Evolutionary conservation across 2,888 invertebrate genomes (phyloP), one percentile per base, ranked within the genome.

Genomic region (Leucozona laternaria): DNA sequence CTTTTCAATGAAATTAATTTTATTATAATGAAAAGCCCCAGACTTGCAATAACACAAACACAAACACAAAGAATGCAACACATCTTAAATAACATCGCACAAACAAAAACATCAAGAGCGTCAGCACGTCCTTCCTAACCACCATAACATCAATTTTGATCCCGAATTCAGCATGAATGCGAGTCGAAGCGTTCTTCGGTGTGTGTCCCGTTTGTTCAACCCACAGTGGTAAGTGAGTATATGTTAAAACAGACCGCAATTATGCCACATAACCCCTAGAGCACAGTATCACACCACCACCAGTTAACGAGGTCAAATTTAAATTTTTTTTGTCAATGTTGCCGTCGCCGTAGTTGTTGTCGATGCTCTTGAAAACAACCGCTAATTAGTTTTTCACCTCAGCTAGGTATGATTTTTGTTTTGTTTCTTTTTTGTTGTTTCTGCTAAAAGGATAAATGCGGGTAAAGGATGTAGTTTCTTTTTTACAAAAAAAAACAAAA

Each of bases 301-400:
- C n/a, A 55, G 76, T 55, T 60, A 75, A 71, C 50, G 50, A 58
- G 77, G 77, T 77, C 60, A 72, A 60, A 60, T 28, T 55, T 71
- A 50, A 53, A 45, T 50, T 57, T 45, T 20, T 70, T 75, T 62
- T 55, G 43, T 68, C 68, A 68, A 75, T 80, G 8, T 37, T 48
- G 55, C 45, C 70, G 17, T 13, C 3, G n/a, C n/a, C 4, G 37
- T 31, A 13, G 43, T 64, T 64, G 55, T 64, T 82, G n/a, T 40
- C 53, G 71, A 45, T 45, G 64, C 43, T 64, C 48, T 68, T 73
- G 70, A 75, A 79, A 84, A 75, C 43, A 71, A 66, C 76, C 31
- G 28, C 71, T 79, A 79, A 84, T 79, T 79, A 70, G 71, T 79
- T 79, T 76, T 79, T 79, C 75, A 79, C 75, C 73, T 79, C 72